Evolutionary conservation across 2,888 invertebrate genomes (phyloP), one percentile per base, ranked within the genome.

Genomic region (Leptinotarsa juncta): DNA sequence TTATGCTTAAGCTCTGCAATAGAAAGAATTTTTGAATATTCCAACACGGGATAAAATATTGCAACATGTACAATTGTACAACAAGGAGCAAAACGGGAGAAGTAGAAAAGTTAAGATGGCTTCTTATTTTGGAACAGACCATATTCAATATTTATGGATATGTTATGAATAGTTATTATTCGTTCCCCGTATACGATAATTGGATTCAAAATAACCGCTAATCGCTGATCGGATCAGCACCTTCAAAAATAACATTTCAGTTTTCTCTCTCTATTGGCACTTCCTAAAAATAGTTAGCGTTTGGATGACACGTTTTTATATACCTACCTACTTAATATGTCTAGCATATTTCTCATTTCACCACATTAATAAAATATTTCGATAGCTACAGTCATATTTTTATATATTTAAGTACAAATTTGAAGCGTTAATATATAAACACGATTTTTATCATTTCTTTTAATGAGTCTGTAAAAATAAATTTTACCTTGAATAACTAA

Each of bases 171-270:
- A 69, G 55, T 62, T 70, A 50, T 62, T 15, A 18, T 18, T 12
- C 26, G n/a, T 18, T 65, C 65, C 65, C 65, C 42, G 42, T 32
- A 49, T 70, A 74, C 20, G 5, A 51, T 67, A 60, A 67, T 51
- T 70, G 62, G 70, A 62, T 68, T 76, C 60, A 73, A 73, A 77
- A 72, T 79, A 75, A 72, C 75, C 66, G 53, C 66, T 66, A 69
- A 74, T 76, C 67, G 67, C 50, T 26, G 65, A 72, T 50, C n/a
- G 48, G 53, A 32, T 69, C 23, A 4, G 53, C 66, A 51, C 50
- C 68, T 72, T 73, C 67, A 76, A 78, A 74, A 78, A 78, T 78
- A 78, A 72, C 75, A 75, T 76, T 55, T 51, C 60, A 60, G 23
- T 60, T 62, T 69, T 48, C 57, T 69, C 57, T 57, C 42, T 76